These are phyloP conservation scores for Neoascia interrupta DNA, from an alignment of 2,888 invertebrate genomes.

Conservation along the genomic window DNA sequence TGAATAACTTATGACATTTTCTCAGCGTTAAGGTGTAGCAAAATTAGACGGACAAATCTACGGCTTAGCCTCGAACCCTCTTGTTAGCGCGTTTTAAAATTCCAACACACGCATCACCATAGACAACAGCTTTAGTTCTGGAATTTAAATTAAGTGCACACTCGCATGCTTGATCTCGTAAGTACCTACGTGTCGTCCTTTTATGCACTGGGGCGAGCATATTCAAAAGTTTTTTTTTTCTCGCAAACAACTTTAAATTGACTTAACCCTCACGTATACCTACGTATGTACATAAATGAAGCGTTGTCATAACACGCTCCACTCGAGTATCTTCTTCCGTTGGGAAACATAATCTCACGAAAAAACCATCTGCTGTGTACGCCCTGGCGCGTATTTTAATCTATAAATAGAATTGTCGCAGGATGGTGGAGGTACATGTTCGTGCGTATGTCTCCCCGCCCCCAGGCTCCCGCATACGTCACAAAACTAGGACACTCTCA, in stretches of 20 bases:
- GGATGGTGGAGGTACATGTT: not conserved
- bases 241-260: conserved; percentile 4
- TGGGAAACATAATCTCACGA: not conserved
- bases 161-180: not conserved
- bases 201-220: not conserved
- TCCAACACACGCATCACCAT: not conserved
- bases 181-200: conserved; percentile 14
- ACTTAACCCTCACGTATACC: conserved; percentile 22
- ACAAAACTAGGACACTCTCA: conserved; percentile 37
- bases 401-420: conserved; percentile 41
- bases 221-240: no score
- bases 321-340: not conserved
- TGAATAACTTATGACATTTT: no score
- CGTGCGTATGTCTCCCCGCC: not conserved
- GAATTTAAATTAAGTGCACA: conserved; percentile 40
- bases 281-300: no score
- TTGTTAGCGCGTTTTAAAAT: no score
- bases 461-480: no score
- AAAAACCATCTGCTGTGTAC: no score
- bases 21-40: no score
- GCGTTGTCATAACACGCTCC: conserved; percentile 16
- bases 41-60: no score
- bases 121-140: conserved; percentile 2
- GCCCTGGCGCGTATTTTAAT: not conserved
- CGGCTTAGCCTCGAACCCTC: no score